phyloP scores from a whole-genome alignment of 2,888 invertebrate species.

The Mesorhabditis belari region DNA sequence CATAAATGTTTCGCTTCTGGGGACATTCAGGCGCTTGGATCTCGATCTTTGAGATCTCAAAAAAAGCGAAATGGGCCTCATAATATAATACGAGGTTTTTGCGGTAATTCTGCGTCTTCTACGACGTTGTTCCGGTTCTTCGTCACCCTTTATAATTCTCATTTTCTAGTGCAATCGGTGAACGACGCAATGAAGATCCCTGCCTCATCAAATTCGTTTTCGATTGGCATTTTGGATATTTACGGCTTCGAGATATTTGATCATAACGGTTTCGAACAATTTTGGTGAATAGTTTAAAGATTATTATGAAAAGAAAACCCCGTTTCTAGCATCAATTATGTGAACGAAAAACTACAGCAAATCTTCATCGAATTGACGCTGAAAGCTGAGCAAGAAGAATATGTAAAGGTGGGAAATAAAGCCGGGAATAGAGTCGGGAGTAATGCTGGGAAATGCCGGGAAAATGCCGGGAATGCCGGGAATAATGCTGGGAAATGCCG shows the following conservation, averaged over 20 bases:
- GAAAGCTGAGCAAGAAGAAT: conserved; percentile 60
- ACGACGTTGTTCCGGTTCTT: too few relatives aligned
- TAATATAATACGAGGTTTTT: too few relatives aligned
- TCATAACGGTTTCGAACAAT: conserved; percentile 68
- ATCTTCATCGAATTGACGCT: conserved; percentile 69
- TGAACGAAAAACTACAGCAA: conserved; percentile 69
- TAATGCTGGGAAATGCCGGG: too few relatives aligned
- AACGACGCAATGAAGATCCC: conserved; percentile 63
- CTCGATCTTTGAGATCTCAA: too few relatives aligned
- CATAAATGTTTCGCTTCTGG: too few relatives aligned
- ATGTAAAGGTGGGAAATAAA: conserved; percentile 11
- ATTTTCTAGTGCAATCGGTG: conserved; percentile 57
- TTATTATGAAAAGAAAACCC: neutral
- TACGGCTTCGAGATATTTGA: conserved; percentile 70
- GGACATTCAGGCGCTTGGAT: too few relatives aligned
- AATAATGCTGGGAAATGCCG: too few relatives aligned
- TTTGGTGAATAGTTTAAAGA: conserved; percentile 51
- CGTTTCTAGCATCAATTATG: conserved; percentile 64
- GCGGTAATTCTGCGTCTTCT: too few relatives aligned
- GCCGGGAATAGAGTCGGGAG: too few relatives aligned
- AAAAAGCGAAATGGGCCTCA: too few relatives aligned
- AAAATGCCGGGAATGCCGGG: too few relatives aligned
- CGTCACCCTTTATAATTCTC: neutral
- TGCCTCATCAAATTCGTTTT: conserved; percentile 36
- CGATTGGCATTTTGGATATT: conserved; percentile 66